Conservation (phyloP, 2,113 vertebrate genomes). For the Podiceps cristatus region DNA sequence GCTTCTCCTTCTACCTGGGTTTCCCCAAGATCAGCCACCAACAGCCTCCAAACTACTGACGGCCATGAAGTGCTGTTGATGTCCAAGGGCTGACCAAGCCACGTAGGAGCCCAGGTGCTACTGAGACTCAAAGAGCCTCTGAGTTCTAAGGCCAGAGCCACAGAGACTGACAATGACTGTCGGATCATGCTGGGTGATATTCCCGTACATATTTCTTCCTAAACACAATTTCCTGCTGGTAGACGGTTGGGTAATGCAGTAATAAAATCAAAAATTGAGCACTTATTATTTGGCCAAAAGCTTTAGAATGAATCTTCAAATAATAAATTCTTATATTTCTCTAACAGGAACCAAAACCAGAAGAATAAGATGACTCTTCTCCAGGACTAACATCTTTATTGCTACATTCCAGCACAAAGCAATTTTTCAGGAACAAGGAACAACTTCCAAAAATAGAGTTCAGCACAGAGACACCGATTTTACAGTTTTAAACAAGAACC, state of each 20-base stretch:
- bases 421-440: background rate
- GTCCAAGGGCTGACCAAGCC: background rate
- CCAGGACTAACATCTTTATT: background rate
- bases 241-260: background rate
- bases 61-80: background rate
- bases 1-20: background rate
- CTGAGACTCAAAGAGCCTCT: background rate
- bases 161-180: background rate
- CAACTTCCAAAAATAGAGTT: background rate
- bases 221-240: background rate
- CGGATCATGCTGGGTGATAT: background rate
- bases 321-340: background rate
- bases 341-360: background rate
- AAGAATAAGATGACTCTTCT: background rate
- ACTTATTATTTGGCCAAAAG: background rate
- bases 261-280: background rate
- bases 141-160: background rate
- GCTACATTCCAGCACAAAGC: background rate
- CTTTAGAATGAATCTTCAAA: background rate
- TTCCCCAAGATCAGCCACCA: background rate
- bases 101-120: background rate
- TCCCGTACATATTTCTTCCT: background rate
- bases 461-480: slow-evolving; percentile 14
- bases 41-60: background rate
- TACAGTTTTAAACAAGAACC: slow-evolving; percentile 7